Percentiles rank a stretch among this genome's conserved stretches.
Conservation (phyloP, 2,797 vertebrate species). For the Lophotriccus pileatus region DNA sequence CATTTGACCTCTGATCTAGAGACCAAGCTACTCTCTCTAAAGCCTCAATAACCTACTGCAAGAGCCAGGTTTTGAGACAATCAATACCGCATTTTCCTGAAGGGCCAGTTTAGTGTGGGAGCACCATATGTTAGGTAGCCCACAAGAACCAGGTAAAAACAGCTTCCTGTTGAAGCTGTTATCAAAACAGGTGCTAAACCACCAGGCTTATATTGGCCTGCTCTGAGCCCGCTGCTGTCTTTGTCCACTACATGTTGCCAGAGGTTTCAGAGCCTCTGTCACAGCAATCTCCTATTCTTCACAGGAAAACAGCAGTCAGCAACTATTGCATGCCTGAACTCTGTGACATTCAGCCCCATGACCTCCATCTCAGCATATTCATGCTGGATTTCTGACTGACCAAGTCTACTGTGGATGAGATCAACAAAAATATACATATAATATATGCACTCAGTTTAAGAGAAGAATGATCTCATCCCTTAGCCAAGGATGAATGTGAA, state of each 20-base stretch:
- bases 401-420: background rate
- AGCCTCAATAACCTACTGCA: background rate
- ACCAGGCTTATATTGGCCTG: background rate
- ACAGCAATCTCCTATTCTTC: background rate
- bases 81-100: background rate
- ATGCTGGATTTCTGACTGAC: background rate
- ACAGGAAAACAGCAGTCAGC: constrained; percentile 14
- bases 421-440: constrained; percentile 8
- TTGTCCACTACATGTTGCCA: background rate
- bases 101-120: background rate
- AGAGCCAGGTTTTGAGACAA: background rate
- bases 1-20: background rate
- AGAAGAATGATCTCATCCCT: background rate
- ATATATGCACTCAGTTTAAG: background rate
- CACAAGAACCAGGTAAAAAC: background rate
- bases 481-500: background rate
- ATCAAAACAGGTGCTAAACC: background rate
- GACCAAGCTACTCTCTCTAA: background rate
- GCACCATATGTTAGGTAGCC: background rate
- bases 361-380: background rate
- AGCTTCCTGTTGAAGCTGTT: background rate
- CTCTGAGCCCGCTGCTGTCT: background rate
- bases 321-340: background rate
- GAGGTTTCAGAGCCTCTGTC: constrained; percentile 23
- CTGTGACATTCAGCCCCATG: background rate